These are phyloP conservation scores for Anguilla obscura DNA, from an alignment of 2,797 vertebrate species.

Conservation along the genomic window DNA sequence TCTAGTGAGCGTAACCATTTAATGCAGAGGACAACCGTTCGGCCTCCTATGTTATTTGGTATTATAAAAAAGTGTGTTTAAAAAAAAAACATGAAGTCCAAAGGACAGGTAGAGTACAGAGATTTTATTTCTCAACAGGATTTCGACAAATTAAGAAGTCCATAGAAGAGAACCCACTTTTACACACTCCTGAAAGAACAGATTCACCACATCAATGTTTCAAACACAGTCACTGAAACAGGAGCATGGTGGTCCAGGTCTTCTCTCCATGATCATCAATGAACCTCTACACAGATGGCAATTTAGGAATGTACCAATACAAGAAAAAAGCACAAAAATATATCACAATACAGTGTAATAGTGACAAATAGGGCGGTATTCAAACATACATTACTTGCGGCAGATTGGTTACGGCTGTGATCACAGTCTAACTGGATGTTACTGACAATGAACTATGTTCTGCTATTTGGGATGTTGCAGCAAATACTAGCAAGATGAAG, in stretches of 20 bases:
- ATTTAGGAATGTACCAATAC: slow-evolving; percentile 60
- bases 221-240: slow-evolving; percentile 66
- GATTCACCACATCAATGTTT: slow-evolving; percentile 69
- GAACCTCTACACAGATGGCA: slow-evolving; percentile 28
- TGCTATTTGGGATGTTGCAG: slow-evolving; percentile 4
- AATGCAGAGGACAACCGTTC: neutral
- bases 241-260: slow-evolving; percentile 40
- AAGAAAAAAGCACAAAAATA: slow-evolving; percentile 26
- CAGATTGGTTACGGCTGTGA: neutral
- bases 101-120: neutral
- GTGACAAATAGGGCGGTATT: neutral
- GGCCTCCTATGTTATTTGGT: neutral
- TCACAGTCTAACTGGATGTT: neutral
- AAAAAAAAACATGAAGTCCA: neutral
- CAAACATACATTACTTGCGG: neutral
- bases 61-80: neutral
- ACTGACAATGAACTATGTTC: neutral
- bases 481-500: neutral
- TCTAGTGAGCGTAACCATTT: slow-evolving; percentile 27
- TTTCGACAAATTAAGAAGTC: slow-evolving; percentile 64
- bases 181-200: slow-evolving; percentile 66
- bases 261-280: slow-evolving; percentile 25
- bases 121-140: slow-evolving; percentile 64
- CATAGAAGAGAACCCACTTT: slow-evolving; percentile 52
- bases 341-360: slow-evolving; percentile 10